These are phyloP conservation scores for Cryptus armator DNA, from an alignment of 2,888 invertebrate species.

Conservation along the genomic window DNA sequence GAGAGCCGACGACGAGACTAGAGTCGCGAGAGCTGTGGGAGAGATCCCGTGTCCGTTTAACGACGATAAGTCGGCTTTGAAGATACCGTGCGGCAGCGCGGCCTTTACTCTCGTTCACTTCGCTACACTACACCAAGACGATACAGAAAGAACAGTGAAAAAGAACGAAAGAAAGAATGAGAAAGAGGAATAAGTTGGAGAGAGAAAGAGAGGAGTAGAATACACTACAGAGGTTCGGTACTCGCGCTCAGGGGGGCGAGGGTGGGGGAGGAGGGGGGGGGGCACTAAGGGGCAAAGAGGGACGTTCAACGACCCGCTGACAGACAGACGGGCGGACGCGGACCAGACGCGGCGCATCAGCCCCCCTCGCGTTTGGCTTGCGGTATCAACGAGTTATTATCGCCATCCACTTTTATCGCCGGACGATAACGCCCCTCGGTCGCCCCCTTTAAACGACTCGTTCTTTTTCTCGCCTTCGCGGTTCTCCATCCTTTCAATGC, in stretches of 20 bases:
- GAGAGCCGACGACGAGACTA: constrained; percentile 25
- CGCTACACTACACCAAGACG: constrained; percentile 1
- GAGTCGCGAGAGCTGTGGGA: constrained; percentile 3
- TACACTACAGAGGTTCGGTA: constrained; percentile 47
- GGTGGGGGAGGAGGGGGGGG: constrained; percentile 79
- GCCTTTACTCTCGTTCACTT: constrained; percentile 25
- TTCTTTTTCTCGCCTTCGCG: constrained; percentile 46
- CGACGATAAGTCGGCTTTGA: constrained; percentile 79
- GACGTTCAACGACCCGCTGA: constrained; percentile 84
- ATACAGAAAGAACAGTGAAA: constrained; percentile 20
- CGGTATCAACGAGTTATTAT: constrained; percentile 78
- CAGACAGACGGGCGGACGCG: constrained; percentile 83
- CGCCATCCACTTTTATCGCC: constrained; percentile 81
- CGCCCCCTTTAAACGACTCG: constrained; percentile 47
- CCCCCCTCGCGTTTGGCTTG: constrained; percentile 74
- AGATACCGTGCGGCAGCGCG: constrained; percentile 71
- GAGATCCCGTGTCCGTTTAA: constrained; percentile 74
- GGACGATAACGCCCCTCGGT: constrained; percentile 76
- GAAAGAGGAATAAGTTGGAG: constrained; percentile 7
- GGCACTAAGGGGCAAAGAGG: constrained; percentile 89
- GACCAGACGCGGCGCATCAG: constrained; percentile 86
- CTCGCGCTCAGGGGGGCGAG: constrained; percentile 84
- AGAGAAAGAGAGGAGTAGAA: constrained; percentile 30
- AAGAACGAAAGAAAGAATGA: constrained; percentile 24
- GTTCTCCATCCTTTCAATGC: constrained; percentile 16